phyloP scores from a whole-genome alignment of 2,113 vertebrate species.

The Australoheros scitulus region DNA sequence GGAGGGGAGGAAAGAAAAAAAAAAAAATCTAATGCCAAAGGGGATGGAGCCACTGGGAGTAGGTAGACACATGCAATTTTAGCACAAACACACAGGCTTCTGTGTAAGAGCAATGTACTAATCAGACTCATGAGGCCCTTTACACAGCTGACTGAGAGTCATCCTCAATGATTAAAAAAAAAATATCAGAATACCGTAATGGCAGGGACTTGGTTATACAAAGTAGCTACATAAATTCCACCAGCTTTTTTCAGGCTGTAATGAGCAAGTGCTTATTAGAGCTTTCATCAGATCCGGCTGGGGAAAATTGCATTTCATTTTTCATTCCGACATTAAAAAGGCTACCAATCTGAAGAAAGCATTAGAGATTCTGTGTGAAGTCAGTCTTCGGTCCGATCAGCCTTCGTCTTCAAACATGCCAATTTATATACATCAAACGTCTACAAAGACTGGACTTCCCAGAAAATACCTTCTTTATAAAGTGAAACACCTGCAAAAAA shows the following conservation, averaged over 20 bases:
- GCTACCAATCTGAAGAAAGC: slow-evolving; percentile 14
- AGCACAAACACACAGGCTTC: not conserved
- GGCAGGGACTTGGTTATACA: slow-evolving; percentile 24
- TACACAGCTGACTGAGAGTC: slow-evolving; percentile 32
- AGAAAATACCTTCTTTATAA: not conserved
- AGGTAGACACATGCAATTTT: slow-evolving; percentile 14
- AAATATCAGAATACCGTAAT: slow-evolving; percentile 34
- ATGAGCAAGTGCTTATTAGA: slow-evolving; percentile 9
- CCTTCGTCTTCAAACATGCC: slow-evolving; percentile 9
- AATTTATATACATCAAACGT: slow-evolving; percentile 21
- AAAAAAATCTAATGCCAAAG: not conserved
- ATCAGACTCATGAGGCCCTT: slow-evolving; percentile 65
- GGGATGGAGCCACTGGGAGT: slow-evolving; percentile 15
- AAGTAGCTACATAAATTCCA: slow-evolving; percentile 1
- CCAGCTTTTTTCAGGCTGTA: slow-evolving; percentile 8
- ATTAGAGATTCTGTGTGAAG: slow-evolving; percentile 59
- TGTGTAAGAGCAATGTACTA: slow-evolving; percentile 17
- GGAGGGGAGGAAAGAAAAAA: not conserved
- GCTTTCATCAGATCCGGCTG: slow-evolving; percentile 28
- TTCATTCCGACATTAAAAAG: slow-evolving; percentile 25
- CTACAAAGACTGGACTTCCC: not conserved
- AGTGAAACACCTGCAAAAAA: slow-evolving; percentile 39
- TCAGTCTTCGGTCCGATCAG: slow-evolving; percentile 21
- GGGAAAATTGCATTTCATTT: slow-evolving; percentile 37
- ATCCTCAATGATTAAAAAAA: slow-evolving; percentile 14